Base-by-base conservation (phyloP, 30 jellyfish, hydroid and myxozoan species). In the Chironex yamaguchii region DNA sequence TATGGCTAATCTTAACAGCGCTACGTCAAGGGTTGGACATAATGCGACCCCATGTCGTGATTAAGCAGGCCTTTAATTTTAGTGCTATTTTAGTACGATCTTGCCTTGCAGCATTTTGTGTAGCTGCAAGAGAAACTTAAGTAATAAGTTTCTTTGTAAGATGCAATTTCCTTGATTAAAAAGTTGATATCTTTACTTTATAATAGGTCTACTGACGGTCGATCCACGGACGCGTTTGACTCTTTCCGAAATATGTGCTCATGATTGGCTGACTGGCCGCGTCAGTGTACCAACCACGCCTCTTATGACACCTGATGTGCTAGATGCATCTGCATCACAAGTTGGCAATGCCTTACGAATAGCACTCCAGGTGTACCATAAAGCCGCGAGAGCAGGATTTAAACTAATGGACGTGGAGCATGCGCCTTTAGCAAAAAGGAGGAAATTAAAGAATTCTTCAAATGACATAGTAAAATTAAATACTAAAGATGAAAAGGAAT, bases 361-460 rank as follows among this genome's bases (percentile, higher is more conserved):
- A 25, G 99, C 99, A 2, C 34, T 89, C 81, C 89, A 95, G 71
- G 99, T 96, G 1, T 95, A 88, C 67, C 99, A 95, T 86, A 89
- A 95, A 31, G 97, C 97, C 26, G 99, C 96, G 33, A 76, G 97
- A 68, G 34, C 98, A 20, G 97, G 97, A 35, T 96, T 95, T 71
- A 89, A 95, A 32, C 82, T 95, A 20, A 95, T 95, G 99, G 99
- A 90, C 53, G 99, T 95, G 27, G 94, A 95, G 29, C 84, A 96
- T 74, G 99, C 99, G 27, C 99, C 99, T 62, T 54, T 95, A 30
- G 99, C 99, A 31, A 95, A 95, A 71, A 90, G 99, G 34, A 90
- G 99, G 48, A 95, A 85, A 72, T 65, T 81, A 81, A 95, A 95
- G 88, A 96, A 89, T 63, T 68, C 89, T 11, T 88, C 97, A 12